Base-by-base conservation (phyloP, 30 jellyfish, hydroid and myxozoan genomes). In the Nemopilema nomurai region DNA sequence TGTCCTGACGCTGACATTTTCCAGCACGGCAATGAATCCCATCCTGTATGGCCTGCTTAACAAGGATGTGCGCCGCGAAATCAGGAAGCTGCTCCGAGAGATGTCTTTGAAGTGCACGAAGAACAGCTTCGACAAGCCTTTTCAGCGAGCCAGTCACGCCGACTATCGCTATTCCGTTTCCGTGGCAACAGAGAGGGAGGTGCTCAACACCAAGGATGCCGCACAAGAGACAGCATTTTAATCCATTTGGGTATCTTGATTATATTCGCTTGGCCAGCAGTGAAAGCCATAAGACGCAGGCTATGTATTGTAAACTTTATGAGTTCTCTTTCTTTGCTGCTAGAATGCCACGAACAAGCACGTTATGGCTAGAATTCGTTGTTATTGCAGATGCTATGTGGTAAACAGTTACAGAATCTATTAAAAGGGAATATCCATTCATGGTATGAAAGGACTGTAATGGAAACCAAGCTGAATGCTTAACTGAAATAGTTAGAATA, bases 11-110 rank as follows among this genome's bases (percentile, higher is more conserved):
- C 88, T 92, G 49, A 92, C 86, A 66, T 92, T 85, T 57, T 81
- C 94, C 8, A 85, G 72, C 23, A 83, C 94, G 23, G 86, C 98
- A 30, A 71, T 92, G 76, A 87, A 92, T 67, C 98, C 98, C 49
- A 87, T 92, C 31, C 80, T 92, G 77, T 92, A 92, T 69, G 98
- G 98, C 76, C 82, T 91, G 26, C 77, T 91, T 1, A 91, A 91
- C 83, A 79, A 81, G 18, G 94, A 87, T 18, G 90, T 91, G 25
- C 87, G 97, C 30, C 88, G 74, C 52, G 94, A 80, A 66, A 76
- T 90, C 19, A 65, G 69, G 66, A 74, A 73, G 70, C 20, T 81
- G 0, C 78, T 89, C 21, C 52, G 87, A 33, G 82, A 75, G 28
- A 28, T 82, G 1, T 72, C 81, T 17, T 17, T 81, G 73, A 79